These are phyloP conservation scores for Chironomus striatipennis DNA, from an alignment of 1,140 invertebrate genomes.

Conservation along the genomic window DNA sequence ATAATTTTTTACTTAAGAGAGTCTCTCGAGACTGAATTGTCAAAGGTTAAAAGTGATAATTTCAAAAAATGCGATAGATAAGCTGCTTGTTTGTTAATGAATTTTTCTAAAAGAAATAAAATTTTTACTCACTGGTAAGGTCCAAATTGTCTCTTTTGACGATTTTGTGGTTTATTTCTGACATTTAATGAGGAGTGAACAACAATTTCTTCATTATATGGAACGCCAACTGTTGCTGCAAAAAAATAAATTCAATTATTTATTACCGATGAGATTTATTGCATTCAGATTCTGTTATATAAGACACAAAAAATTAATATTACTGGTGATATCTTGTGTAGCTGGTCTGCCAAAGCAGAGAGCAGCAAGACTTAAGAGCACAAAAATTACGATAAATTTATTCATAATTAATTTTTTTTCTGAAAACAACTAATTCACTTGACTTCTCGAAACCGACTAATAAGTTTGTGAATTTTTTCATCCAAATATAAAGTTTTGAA, in stretches of 20 bases:
- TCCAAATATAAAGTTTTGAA: background rate
- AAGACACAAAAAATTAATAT: background rate
- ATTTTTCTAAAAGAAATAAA: no score
- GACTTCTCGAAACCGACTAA: background rate
- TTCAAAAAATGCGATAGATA: background rate
- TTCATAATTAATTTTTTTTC: background rate
- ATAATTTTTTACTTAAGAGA: background rate
- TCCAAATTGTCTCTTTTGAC: background rate
- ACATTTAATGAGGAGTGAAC: background rate
- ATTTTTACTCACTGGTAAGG: background rate
- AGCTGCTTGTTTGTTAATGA: background rate
- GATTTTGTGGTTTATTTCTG: background rate
- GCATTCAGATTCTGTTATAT: background rate
- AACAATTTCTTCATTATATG: conserved; percentile 18
- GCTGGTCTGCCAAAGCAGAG: background rate
- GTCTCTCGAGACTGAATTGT: background rate
- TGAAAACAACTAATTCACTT: background rate
- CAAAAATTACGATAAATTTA: background rate
- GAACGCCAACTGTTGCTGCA: background rate
- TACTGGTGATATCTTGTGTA: background rate
- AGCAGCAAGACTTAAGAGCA: background rate
- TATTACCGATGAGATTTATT: background rate
- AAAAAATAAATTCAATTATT: background rate
- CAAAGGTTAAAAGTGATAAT: background rate
- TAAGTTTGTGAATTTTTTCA: background rate